Evolutionary conservation across 2,888 invertebrate genomes (phyloP).

Genomic region (Nematopogon swammerdamellus): DNA sequence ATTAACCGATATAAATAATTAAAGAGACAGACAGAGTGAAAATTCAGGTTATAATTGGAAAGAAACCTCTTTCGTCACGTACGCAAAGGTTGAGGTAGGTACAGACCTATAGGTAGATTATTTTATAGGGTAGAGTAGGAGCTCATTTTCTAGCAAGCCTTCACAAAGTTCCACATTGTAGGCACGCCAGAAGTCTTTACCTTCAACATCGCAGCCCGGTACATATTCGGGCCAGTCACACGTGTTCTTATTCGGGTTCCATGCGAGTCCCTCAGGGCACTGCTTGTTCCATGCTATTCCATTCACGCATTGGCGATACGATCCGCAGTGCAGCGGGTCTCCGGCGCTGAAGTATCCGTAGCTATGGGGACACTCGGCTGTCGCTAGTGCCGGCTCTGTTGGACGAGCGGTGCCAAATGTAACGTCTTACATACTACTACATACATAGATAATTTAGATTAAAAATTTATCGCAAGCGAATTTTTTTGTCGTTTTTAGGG

Average conservation of each 20-base stretch:
- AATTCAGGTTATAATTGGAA: neutral
- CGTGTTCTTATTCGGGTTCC: slow-evolving; percentile 18
- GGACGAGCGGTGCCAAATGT: neutral
- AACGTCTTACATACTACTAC: too few species aligned
- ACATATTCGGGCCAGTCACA: slow-evolving; percentile 38
- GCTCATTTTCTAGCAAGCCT: too few species aligned
- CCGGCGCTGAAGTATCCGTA: slow-evolving; percentile 23
- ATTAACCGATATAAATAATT: too few species aligned
- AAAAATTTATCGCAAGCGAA: too few species aligned
- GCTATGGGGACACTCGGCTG: slow-evolving; percentile 16
- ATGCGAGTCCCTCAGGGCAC: slow-evolving; percentile 31
- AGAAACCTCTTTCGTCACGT: too few species aligned
- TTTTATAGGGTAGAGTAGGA: too few species aligned
- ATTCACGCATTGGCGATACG: slow-evolving; percentile 27
- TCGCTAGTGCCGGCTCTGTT: slow-evolving; percentile 8
- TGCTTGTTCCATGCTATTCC: slow-evolving; percentile 25
- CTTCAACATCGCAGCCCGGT: slow-evolving; percentile 24
- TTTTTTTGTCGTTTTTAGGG: too few species aligned
- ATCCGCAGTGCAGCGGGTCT: slow-evolving; percentile 25
- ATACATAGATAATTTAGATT: too few species aligned
- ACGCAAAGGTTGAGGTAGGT: too few species aligned
- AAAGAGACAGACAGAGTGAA: too few species aligned
- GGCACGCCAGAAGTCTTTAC: slow-evolving; percentile 15
- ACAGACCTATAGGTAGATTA: too few species aligned
- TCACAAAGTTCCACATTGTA: neutral